Evolutionary conservation across 2,113 vertebrate species (phyloP), one percentile per base, ranked within the genome.

Genomic region (Halcyon malimbica): DNA sequence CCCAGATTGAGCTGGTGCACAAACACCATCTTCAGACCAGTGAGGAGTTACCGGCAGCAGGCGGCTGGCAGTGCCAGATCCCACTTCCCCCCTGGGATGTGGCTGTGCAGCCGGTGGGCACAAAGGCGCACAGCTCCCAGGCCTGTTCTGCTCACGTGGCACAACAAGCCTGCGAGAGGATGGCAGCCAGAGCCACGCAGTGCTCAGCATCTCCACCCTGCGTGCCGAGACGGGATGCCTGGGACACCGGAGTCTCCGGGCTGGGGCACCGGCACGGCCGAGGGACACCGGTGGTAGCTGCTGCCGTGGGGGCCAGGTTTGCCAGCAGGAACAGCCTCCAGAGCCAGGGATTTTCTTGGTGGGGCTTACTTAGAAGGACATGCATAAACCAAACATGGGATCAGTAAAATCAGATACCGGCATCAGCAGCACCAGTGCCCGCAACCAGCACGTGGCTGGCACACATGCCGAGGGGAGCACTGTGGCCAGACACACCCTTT

Each of bases 391-490:
- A 44, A 44, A 35, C 0, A 28, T 0, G 4, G 56, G n/a, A 17
- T 28, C 2, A 24, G 50, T 24, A 31, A 4, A n/a, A 25, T 0
- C 41, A 5, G 68, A 2, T 26, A 5, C 0, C 24, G 3, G 6
- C 4, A 0, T 2, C 5, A 4, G 41, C 63, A 13, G 1, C 24
- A 21, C 19, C 6, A 2, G 39, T 31, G 24, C 67, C 54, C 13
- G 18, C 67, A 2, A 1, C 0, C 19, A 28, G 64, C 41, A 3
- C 2, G 4, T 1, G 67, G 63, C 33, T 65, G 5, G 1, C 48
- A 13, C 2, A 26, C 31, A 35, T 51, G 3, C 67, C 1, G 2
- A 60, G 60, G 21, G 26, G 26, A 87, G 3, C 79, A 1, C 23
- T 20, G 2, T 1, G 2, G 46, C 60, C 51, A 15, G 37, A 56